Evolutionary conservation across 2,113 vertebrate genomes (phyloP), one percentile per base, ranked within the genome.

Genomic region (Echinops telfairi): DNA sequence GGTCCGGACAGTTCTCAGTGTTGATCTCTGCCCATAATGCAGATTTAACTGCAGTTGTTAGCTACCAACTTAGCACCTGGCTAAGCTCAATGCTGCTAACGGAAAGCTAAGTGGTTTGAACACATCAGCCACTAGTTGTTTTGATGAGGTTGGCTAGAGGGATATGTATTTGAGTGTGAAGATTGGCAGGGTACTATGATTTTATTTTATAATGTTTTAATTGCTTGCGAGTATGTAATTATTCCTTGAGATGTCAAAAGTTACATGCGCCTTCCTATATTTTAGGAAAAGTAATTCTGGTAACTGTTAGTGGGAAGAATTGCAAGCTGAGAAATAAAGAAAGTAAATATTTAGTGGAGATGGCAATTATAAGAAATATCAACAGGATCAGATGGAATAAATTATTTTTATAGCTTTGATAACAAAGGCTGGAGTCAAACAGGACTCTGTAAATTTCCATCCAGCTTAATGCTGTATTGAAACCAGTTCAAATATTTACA

Each of bases 271-370:
- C 60, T 91, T 31, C 15, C 19, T 77, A 4, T 31, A 70, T 70
- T 77, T 90, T 22, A 53, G 60, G 38, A 73, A 88, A 73, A 84
- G 6, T 22, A 88, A 92, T 84, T 84, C 27, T 79, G 27, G 9
- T 31, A 76, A 82, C 19, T 33, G 38, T 66, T 27, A 14, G 9
- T 27, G 9, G 9, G n/a, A 66, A 84, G 12, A 88, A 66, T 29
- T 66, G 64, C 47, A 27, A 25, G 27, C 29, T 79, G 29, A 95
- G 33, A 36, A 83, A 29, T 36, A 57, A 43, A 36, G 40, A 88
- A 90, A 73, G n/a, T 64, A 90, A 83, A 53, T 68, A 81, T 78
- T 86, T 83, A 93, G n/a, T 78, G 4, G 40, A 23, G 22, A 87
- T 87, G 23, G 23, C 36, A 73, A 12, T 66, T 22, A 79, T 9